phyloP scores from a whole-genome alignment of 2,113 vertebrate genomes.

The Calidris pugnax region DNA sequence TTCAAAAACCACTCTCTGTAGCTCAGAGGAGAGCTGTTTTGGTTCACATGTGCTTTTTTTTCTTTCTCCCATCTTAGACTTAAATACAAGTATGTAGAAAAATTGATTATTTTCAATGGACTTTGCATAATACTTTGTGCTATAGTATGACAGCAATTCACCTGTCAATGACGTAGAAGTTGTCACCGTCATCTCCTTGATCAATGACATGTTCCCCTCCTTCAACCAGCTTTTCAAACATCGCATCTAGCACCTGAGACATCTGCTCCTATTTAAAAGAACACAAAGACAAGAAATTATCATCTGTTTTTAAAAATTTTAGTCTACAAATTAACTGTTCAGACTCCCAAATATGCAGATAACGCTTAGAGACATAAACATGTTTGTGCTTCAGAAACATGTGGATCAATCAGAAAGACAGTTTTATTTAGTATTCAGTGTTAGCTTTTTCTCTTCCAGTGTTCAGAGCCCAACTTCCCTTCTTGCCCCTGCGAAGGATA shows the following conservation, averaged over 20 bases:
- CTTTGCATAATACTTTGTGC: background rate
- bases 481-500: background rate
- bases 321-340: background rate
- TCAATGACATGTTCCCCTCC: conserved; percentile 94
- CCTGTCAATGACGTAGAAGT: conserved; percentile 98
- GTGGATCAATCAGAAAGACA: background rate
- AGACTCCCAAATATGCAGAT: background rate
- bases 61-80: background rate
- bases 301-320: background rate
- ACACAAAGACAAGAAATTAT: conserved; percentile 23
- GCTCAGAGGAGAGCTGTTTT: background rate
- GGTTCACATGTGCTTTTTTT: background rate
- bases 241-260: conserved; percentile 96
- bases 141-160: conserved; percentile 49
- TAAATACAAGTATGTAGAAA: background rate
- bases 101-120: background rate
- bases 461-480: background rate
- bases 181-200: conserved; percentile 97
- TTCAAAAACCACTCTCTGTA: background rate
- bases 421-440: background rate
- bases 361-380: background rate
- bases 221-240: conserved; percentile 94
- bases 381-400: background rate
- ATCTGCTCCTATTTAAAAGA: conserved; percentile 88
- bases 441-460: background rate